Percentiles rank a stretch among this genome's conserved stretches.
Evolutionary conservation across 2,888 invertebrate genomes (phyloP).

Genomic region (Lacanobia oleracea): DNA sequence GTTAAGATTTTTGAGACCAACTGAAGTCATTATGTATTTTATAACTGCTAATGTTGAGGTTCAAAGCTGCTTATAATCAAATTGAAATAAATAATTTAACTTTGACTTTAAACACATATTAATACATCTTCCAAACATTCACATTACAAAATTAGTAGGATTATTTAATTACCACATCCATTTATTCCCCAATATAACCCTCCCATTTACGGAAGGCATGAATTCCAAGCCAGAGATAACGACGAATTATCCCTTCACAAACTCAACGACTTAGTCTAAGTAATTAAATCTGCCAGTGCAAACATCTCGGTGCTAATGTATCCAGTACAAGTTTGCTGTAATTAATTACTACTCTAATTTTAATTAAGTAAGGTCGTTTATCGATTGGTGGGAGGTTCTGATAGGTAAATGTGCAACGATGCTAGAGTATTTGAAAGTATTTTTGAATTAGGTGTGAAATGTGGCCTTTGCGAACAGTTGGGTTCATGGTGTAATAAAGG

Average conservation of each 20-base stretch:
- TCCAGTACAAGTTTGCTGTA: constrained; percentile 45
- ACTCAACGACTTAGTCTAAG: constrained; percentile 72
- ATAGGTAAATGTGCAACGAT: constrained; percentile 30
- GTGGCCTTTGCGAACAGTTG: background rate
- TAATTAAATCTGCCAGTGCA: constrained; percentile 76
- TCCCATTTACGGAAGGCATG: constrained; percentile 72
- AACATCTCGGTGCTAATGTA: constrained; percentile 69
- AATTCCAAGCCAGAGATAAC: constrained; percentile 76
- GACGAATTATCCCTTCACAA: constrained; percentile 75
- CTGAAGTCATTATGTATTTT: no score
- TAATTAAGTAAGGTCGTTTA: constrained; percentile 38
- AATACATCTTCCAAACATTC: background rate
- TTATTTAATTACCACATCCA: constrained; percentile 60
- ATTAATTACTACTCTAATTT: constrained; percentile 55
- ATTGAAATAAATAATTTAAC: no score
- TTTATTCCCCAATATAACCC: constrained; percentile 30
- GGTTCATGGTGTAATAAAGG: no score
- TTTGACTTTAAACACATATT: background rate
- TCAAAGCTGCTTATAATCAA: no score
- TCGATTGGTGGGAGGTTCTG: constrained; percentile 15
- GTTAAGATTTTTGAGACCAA: no score
- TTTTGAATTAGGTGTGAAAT: background rate
- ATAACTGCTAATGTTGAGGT: no score
- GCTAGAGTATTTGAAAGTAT: background rate
- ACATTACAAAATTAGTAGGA: background rate